Evolutionary conservation across 2,888 invertebrate species (phyloP), one percentile per base, ranked within the genome.

Genomic region (Athalia cordata): DNA sequence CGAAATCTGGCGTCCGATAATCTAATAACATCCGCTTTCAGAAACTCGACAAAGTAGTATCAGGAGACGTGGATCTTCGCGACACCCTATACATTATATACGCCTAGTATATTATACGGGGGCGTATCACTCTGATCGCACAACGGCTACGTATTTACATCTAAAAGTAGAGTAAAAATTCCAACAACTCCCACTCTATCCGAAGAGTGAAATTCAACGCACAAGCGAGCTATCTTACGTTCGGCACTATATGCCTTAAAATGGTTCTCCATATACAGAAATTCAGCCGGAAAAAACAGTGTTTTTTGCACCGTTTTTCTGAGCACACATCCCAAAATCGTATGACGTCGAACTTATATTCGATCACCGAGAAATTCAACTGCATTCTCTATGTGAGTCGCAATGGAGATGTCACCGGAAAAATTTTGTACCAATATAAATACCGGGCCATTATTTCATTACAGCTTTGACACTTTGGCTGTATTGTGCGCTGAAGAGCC

Each of bases 381-480:
- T 29, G 4, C 13, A 52, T 50, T 72, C 45, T 72, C 59, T n/a
- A 47, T 8, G n/a, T 59, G 8, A 29, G 29, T 13, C 47, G 8
- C 3, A 72, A 45, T 59, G 11, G 52, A 45, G 57, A 6, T 59
- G 57, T 57, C 57, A 8, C 70, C n/a, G 43, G 52, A 29, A 52
- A 15, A 50, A 29, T 29, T 13, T 52, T 29, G 55, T 68, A 7
- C 29, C 29, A 29, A 55, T 52, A 45, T 47, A 81, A 84, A 87
- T 84, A 86, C 84, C 83, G 84, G 85, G 86, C 88, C 88, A 84
- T 88, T 87, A 87, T 86, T 87, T 87, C 86, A 87, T 87, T 88
- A 87, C 83, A 84, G 87, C 86, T 88, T 88, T 86, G 85, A 86
- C 85, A 85, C 85, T 85, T 84, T 82, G 85, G 83, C 13, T n/a